phyloP scores from a whole-genome alignment of 2,797 vertebrate genomes.

The Sebastes minor region DNA sequence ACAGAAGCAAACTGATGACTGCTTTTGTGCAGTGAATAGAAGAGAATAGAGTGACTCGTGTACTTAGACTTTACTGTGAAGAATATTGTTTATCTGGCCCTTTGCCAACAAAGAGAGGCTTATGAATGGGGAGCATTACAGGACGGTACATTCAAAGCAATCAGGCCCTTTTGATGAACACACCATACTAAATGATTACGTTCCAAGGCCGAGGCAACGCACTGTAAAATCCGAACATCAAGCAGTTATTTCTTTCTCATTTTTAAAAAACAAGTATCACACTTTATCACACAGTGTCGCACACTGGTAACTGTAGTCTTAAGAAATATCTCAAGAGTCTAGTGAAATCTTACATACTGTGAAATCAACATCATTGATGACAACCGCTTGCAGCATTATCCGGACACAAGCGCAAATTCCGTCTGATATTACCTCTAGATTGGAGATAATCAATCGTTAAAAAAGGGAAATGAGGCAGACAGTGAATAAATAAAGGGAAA shows the following conservation, averaged over 20 bases:
- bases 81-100: constrained; percentile 18
- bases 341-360: constrained; percentile 30
- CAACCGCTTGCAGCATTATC: constrained; percentile 36
- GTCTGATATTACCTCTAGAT: constrained; percentile 36
- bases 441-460: constrained; percentile 32
- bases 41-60: constrained; percentile 21
- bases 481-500: constrained; percentile 44
- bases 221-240: constrained; percentile 26
- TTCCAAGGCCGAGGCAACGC: constrained; percentile 38
- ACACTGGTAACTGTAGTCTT: constrained; percentile 1
- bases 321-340: constrained; percentile 18
- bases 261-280: constrained; percentile 1
- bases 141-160: constrained; percentile 50
- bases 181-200: constrained; percentile 49
- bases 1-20: constrained; percentile 16
- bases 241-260: constrained; percentile 8
- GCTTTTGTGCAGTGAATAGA: constrained; percentile 27
- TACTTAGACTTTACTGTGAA: constrained; percentile 14
- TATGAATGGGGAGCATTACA: constrained; percentile 39
- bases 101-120: constrained; percentile 17
- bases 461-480: constrained; percentile 25
- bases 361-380: constrained; percentile 44
- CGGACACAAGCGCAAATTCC: constrained; percentile 36
- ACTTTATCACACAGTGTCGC: neutral
- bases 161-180: constrained; percentile 62